phyloP scores from a whole-genome alignment of 2,888 invertebrate species.

The Trichogramma evanescens region DNA sequence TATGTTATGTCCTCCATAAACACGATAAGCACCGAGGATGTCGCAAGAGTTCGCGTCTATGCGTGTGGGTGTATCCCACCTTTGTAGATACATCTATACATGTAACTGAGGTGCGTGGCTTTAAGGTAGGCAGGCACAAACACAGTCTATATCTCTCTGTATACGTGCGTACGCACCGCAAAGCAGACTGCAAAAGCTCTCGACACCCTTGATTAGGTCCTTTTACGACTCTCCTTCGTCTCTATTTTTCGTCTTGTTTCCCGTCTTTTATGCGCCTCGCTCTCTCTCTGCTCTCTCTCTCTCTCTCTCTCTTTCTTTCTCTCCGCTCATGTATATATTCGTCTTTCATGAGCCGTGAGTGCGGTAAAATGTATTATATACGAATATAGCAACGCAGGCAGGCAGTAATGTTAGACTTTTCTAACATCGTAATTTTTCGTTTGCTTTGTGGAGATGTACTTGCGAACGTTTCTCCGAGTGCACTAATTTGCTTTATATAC shows the following conservation, averaged over 20 bases:
- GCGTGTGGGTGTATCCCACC: neutral
- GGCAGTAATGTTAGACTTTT: no score
- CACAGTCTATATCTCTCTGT: no score
- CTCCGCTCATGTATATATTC: neutral
- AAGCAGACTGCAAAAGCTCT: conserved; percentile 23
- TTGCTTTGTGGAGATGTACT: neutral
- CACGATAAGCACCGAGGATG: conserved; percentile 36
- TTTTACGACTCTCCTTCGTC: conserved; percentile 25
- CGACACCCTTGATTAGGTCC: conserved; percentile 28
- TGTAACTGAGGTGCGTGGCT: neutral
- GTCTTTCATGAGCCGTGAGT: no score
- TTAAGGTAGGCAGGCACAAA: neutral
- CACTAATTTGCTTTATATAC: no score
- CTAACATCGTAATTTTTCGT: conserved; percentile 8
- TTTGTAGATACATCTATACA: neutral
- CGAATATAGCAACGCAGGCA: no score
- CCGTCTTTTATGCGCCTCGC: neutral
- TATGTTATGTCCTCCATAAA: conserved; percentile 36
- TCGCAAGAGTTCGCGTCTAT: conserved; percentile 20
- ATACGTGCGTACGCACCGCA: neutral
- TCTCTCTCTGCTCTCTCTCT: neutral
- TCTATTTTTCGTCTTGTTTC: neutral
- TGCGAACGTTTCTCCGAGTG: no score
- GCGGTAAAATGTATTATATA: neutral
- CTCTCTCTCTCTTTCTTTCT: neutral